These are phyloP conservation scores for Limnothrissa miodon DNA, from an alignment of 2,113 vertebrate genomes.

Conservation along the genomic window DNA sequence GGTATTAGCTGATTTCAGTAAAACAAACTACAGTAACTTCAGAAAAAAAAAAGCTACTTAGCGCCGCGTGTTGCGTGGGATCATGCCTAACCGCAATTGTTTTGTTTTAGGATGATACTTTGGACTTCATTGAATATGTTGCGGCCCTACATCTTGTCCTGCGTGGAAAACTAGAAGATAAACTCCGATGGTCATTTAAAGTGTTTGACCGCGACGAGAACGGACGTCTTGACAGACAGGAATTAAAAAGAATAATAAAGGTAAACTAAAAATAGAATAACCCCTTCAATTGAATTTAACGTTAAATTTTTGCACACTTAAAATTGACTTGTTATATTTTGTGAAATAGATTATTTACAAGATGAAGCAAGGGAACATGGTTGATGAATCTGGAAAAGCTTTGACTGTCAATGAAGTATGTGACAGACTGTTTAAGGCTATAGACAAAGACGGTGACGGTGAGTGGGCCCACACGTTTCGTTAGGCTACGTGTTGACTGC, in stretches of 20 bases:
- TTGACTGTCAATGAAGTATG: slow-evolving; percentile 48
- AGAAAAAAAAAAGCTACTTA: too few species aligned
- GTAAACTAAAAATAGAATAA: slow-evolving; percentile 41
- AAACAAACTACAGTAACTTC: too few species aligned
- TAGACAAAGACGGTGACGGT: slow-evolving; percentile 62
- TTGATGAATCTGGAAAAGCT: slow-evolving; percentile 3
- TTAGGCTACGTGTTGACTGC: background rate
- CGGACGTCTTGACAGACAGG: slow-evolving; percentile 48
- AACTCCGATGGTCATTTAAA: slow-evolving; percentile 62
- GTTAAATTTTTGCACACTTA: background rate
- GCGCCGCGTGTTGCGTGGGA: background rate
- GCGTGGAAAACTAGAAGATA: slow-evolving; percentile 58
- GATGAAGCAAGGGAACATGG: slow-evolving; percentile 41
- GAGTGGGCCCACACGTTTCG: background rate
- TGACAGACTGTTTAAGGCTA: slow-evolving; percentile 53
- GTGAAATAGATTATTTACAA: slow-evolving; percentile 52
- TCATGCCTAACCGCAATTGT: background rate
- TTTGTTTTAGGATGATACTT: slow-evolving; percentile 55
- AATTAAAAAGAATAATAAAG: slow-evolving; percentile 54
- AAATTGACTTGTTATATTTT: background rate
- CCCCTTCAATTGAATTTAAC: background rate
- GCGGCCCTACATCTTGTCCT: slow-evolving; percentile 57
- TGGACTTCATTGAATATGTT: slow-evolving; percentile 62
- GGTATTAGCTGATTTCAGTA: background rate
- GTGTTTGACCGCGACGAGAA: slow-evolving; percentile 60